Conservation (phyloP, 1,140 invertebrate species). For the Anoplophora glabripennis region DNA sequence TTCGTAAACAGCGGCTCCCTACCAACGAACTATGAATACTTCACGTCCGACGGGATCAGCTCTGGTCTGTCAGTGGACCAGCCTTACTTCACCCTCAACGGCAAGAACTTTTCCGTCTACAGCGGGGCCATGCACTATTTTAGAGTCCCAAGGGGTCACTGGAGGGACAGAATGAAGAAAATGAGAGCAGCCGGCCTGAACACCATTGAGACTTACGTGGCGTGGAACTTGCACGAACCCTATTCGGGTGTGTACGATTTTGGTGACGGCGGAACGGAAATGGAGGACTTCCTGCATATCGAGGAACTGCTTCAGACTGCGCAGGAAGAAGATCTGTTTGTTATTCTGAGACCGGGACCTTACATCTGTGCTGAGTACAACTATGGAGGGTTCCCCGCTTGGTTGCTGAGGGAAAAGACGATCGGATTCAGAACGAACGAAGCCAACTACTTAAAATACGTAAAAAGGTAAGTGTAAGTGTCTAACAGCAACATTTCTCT, state of each 20-base stretch:
- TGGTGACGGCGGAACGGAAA: constrained; percentile 75
- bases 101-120: constrained; percentile 31
- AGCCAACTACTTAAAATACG: constrained; percentile 51
- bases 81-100: constrained; percentile 32
- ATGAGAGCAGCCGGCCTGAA: constrained; percentile 70
- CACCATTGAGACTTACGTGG: constrained; percentile 87
- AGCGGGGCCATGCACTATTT: constrained; percentile 89
- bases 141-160: constrained; percentile 64
- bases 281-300: constrained; percentile 56
- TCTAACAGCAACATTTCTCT: no score
- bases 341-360: constrained; percentile 85
- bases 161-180: neutral
- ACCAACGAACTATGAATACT: constrained; percentile 36
- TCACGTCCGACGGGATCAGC: constrained; percentile 30
- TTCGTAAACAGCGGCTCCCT: neutral
- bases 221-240: constrained; percentile 87
- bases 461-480: constrained; percentile 48
- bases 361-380: constrained; percentile 89
- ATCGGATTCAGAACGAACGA: constrained; percentile 52
- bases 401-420: constrained; percentile 37
- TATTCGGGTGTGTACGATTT: constrained; percentile 56
- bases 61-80: constrained; percentile 24
- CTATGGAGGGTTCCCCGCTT: constrained; percentile 47
- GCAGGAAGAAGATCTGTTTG: constrained; percentile 74
- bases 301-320: constrained; percentile 72